Conservation (phyloP, 1,140 invertebrate genomes). For the Tetramorium parvispinum region DNA sequence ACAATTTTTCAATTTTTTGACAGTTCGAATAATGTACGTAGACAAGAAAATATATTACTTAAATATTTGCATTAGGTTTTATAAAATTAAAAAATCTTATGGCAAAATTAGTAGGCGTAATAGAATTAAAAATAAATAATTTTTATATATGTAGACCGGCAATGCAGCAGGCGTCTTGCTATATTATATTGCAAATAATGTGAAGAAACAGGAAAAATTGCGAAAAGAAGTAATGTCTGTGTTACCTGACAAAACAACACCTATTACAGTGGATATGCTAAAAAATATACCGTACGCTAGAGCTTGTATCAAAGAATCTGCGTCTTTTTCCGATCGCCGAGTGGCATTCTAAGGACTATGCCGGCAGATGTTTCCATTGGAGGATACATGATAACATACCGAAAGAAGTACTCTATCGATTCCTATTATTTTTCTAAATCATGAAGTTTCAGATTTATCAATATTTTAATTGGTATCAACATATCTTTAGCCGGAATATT, state of each 20-base stretch:
- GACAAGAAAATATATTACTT: neutral
- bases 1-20: neutral
- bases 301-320: slow-evolving; percentile 89
- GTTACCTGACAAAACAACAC: slow-evolving; percentile 83
- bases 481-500: neutral
- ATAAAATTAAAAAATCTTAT: neutral
- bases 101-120: neutral
- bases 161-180: slow-evolving; percentile 82
- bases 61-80: neutral
- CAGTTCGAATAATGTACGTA: neutral
- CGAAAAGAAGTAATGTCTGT: slow-evolving; percentile 87
- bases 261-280: slow-evolving; percentile 86
- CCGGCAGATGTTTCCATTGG: slow-evolving; percentile 80
- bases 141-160: slow-evolving; percentile 74
- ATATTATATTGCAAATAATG: slow-evolving; percentile 88
- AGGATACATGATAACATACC: slow-evolving; percentile 85
- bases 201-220: slow-evolving; percentile 88
- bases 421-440: neutral
- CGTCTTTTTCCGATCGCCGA: slow-evolving; percentile 85
- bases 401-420: slow-evolving; percentile 79
- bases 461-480: neutral
- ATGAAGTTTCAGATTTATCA: neutral
- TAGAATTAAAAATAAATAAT: slow-evolving; percentile 4
- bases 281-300: slow-evolving; percentile 87
- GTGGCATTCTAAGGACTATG: slow-evolving; percentile 84